Evolutionary conservation across 1,140 invertebrate species (phyloP), one percentile per base, ranked within the genome.

Genomic region (Saccostrea cuccullata): DNA sequence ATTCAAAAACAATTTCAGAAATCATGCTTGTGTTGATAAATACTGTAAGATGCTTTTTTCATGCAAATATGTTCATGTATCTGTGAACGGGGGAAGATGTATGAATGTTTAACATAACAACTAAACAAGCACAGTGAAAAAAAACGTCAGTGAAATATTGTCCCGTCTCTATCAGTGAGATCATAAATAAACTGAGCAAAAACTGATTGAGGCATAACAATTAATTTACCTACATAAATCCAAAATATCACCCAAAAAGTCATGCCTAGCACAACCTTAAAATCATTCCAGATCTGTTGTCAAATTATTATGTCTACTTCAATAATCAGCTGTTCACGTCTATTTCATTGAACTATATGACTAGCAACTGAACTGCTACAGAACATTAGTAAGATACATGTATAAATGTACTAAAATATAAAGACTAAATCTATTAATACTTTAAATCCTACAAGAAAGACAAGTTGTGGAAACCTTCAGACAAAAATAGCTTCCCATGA

Each of bases 391-490:
- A 36, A 36, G 70, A 77, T 77, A 47, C 47, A 47, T 47, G 47
- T 47, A 77, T 77, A 77, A 77, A 77, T 77, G 70, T 77, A 77
- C 70, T 77, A 77, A 77, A 77, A 77, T 77, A 77, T 77, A 77
- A 77, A 13, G 26, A 15, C 15, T 30, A 77, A 60, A 77, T 77
- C 26, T 77, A 26, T 77, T 77, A 77, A 77, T 77, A 77, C 70
- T 77, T 77, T 77, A 26, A 26, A 77, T 77, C 13, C 70, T 77
- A 77, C 70, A 17, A 77, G 70, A 77, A 77, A 77, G 70, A 77
- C 70, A 67, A 67, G 70, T 77, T 77, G 30, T 13, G 70, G 70
- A 64, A 64, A 30, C 73, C 26, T 5, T 82, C 40, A 36, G 26
- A 84, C n/a, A n/a, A 84, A n/a, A 55, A n/a, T 8, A 13, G 47